Evolutionary conservation across 2,113 vertebrate species (phyloP), one percentile per base, ranked within the genome.

Genomic region (Osmerus mordax): DNA sequence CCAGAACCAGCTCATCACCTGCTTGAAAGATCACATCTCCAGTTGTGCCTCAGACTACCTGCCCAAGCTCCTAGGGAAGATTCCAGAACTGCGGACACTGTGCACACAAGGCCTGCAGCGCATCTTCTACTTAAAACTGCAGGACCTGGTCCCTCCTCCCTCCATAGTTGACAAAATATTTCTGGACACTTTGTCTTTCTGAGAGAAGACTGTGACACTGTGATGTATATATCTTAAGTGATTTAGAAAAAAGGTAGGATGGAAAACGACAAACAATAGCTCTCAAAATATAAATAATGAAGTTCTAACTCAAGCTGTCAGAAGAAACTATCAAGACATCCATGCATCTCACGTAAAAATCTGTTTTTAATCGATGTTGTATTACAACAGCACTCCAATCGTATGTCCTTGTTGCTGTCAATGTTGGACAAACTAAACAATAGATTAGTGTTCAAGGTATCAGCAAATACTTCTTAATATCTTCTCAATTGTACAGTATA

Each of bases 121-220:
- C 52, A 98, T 99, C 83, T 96, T 99, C 86, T 98, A 97, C 91
- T 94, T 98, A 77, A 98, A 98, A 86, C 86, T 99, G 72, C 96
- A 96, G 84, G 94, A 98, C 75, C 76, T 98, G 61, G 95, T 98
- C 78, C 94, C 96, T 0, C 95, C 95, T 0, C 97, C 97, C 0
- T 95, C 94, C 2, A 95, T 98, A 0, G 92, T 98, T 0, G 96
- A 98, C 64, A 97, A 97, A 89, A 96, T 99, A 80, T 96, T 98
- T 81, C 94, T 97, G 95, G 96, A 98, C 82, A 94, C 94, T 0
- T 87, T 98, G 88, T 95, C 96, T 47, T 99, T 98, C 90, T 98
- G 90, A 97, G 69, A 23, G 52, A 1, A 2, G 2, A n/a, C 18
- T 3, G 63, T 67, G 15, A 16, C n/a, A 19, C 25, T 65, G 64